Base-by-base conservation (phyloP, 2,797 vertebrate genomes). In the Mus minutoides region DNA sequence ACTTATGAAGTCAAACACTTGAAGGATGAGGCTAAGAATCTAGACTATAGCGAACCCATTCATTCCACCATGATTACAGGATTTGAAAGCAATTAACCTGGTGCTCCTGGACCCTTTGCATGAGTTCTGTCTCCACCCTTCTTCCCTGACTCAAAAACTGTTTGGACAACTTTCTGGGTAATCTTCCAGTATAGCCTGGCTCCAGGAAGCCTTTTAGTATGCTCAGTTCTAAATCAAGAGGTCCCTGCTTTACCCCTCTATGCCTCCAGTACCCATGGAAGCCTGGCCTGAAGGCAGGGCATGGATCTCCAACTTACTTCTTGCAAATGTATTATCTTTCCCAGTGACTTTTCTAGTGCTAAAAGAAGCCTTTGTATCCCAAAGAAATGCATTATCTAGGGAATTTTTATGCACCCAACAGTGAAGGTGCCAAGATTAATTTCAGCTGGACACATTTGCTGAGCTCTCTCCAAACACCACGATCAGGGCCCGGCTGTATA, bases 381-480 rank as follows among this genome's bases (percentile, higher is more conserved):
- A 93, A 91, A 58, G 31, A 92, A 85, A 92, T 67, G 16, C 24
- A 22, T 6, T 29, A 67, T 71, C 19, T 84, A 56, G 80, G 19
- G 77, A 40, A 77, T 92, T 85, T 43, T 89, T 71, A 43, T 92
- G 60, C 31, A 94, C 1, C 54, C 12, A 87, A 92, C 56, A 67
- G 29, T 58, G 84, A 94, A 77, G 62, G 29, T 79, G 62, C 46
- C n/a, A 85, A 94, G 73, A 46, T 90, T n/a, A 80, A 94, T 92
- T 88, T 77, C 34, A 90, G 40, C 0, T 37, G 80, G 64, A 93
- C 87, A 84, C 73, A 34, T 17, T 85, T 94, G 82, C 69, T 16
- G n/a, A 88, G 46, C 2, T 34, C 60, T 85, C 76, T 89, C 94
- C 67, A 62, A 52, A 77, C 1, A 49, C 79, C 34, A 21, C 21